A percentile compares a stretch with the other conserved stretches of the same genome.
Evolutionary conservation across 2,888 invertebrate genomes (phyloP).

Genomic region (Andrena trimmerana): DNA sequence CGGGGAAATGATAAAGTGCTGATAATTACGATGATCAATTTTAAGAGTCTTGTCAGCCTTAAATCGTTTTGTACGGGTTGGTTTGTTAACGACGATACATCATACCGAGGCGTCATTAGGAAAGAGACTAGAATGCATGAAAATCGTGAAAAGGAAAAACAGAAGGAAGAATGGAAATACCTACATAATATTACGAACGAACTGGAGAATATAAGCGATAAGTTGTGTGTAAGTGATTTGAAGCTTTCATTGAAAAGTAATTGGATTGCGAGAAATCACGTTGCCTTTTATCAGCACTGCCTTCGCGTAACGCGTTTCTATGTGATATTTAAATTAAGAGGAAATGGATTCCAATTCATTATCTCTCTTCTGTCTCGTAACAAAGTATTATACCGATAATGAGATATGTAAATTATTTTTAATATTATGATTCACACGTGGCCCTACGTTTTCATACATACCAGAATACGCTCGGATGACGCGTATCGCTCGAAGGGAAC

Average conservation of each 20-base stretch:
- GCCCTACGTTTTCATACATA: constrained; percentile 1
- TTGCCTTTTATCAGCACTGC: constrained; percentile 71
- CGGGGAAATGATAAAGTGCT: background rate
- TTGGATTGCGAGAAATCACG: constrained; percentile 7
- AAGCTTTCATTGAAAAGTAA: background rate
- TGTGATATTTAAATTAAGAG: constrained; percentile 68
- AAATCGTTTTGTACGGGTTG: background rate
- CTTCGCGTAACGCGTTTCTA: constrained; percentile 69
- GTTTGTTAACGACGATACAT: background rate
- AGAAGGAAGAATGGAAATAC: background rate
- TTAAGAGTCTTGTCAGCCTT: background rate
- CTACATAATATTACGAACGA: background rate
- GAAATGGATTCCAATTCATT: constrained; percentile 19
- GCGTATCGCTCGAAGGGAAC: background rate
- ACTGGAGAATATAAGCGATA: constrained; percentile 4
- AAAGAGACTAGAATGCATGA: too few species aligned
- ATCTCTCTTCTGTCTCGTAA: constrained; percentile 12
- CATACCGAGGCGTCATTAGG: too few species aligned
- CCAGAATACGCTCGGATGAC: background rate
- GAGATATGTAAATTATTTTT: constrained; percentile 11
- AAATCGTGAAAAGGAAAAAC: too few species aligned
- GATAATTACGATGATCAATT: background rate
- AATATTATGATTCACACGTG: background rate
- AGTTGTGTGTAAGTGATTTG: constrained; percentile 19
- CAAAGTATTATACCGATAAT: constrained; percentile 2